Evolutionary conservation across 64 coral and sea anemone genomes (phyloP).

Genomic region (Platygyra sinensis): DNA sequence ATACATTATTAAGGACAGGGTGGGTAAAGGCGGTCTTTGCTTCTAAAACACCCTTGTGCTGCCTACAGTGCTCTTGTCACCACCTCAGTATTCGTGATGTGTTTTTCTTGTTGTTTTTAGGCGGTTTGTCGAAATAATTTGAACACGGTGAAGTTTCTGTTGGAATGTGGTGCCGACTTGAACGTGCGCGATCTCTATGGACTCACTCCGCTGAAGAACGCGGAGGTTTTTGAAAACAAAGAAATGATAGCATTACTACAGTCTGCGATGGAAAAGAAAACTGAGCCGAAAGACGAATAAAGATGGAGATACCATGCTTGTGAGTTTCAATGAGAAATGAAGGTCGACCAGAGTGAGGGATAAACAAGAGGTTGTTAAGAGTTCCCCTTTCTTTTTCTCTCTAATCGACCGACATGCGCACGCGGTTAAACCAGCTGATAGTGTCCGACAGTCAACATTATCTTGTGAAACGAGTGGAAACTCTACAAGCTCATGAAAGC

Average conservation of each 20-base stretch:
- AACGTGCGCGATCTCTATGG: conserved; percentile 46
- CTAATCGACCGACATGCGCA: too few species aligned
- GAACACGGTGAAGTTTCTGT: conserved; percentile 49
- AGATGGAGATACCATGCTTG: neutral
- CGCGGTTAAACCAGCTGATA: too few species aligned
- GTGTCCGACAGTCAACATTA: too few species aligned
- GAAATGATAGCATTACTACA: conserved; percentile 12
- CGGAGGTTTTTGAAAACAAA: conserved; percentile 32
- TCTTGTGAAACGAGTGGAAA: too few species aligned
- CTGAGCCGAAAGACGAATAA: neutral
- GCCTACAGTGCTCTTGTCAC: too few species aligned
- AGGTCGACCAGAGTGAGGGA: too few species aligned
- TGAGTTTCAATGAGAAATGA: neutral
- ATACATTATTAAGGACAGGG: too few species aligned
- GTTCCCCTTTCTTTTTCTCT: too few species aligned
- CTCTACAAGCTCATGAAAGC: too few species aligned
- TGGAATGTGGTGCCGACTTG: conserved; percentile 39
- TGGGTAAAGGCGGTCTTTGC: neutral
- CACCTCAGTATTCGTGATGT: neutral
- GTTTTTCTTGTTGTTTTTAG: conserved; percentile 12
- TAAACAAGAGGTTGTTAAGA: too few species aligned
- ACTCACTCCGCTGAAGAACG: conserved; percentile 47
- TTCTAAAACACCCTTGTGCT: too few species aligned
- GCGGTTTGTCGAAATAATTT: conserved; percentile 64
- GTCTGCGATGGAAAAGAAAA: neutral